Percentiles rank a stretch among this genome's conserved stretches.
Evolutionary conservation across 1,140 invertebrate genomes (phyloP).

Genomic region (Procambarus clarkii): DNA sequence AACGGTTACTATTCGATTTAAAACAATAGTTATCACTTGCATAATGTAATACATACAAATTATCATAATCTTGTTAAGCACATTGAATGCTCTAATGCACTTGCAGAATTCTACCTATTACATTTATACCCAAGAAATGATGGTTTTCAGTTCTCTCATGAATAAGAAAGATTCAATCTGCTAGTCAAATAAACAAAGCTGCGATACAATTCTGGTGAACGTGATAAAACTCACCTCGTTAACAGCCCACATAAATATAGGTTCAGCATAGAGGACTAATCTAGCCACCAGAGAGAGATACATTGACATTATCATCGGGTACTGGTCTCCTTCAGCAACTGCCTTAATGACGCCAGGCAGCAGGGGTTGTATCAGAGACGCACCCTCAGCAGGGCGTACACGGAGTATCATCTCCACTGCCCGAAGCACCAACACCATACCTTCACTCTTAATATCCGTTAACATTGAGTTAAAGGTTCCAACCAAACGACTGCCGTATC

Average conservation of each 20-base stretch:
- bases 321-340: slow-evolving; percentile 82
- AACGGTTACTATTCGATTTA: not conserved
- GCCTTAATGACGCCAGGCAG: slow-evolving; percentile 75
- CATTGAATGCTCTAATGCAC: no score
- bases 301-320: slow-evolving; percentile 84
- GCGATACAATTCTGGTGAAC: no score
- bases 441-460: slow-evolving; percentile 87
- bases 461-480: slow-evolving; percentile 83
- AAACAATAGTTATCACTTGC: no score
- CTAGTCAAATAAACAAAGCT: no score
- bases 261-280: slow-evolving; percentile 85
- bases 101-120: no score
- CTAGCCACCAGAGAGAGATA: slow-evolving; percentile 87
- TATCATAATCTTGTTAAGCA: no score
- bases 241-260: slow-evolving; percentile 82
- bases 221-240: slow-evolving; percentile 31
- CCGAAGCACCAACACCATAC: slow-evolving; percentile 84
- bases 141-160: no score
- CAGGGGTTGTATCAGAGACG: slow-evolving; percentile 75
- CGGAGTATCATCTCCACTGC: slow-evolving; percentile 85
- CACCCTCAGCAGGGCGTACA: slow-evolving; percentile 78
- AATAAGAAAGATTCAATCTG: no score
- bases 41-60: no score
- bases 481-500: slow-evolving; percentile 82
- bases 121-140: no score